These are phyloP conservation scores for Neocrepidodera transversa DNA, from an alignment of 2,888 invertebrate genomes.

Conservation along the genomic window DNA sequence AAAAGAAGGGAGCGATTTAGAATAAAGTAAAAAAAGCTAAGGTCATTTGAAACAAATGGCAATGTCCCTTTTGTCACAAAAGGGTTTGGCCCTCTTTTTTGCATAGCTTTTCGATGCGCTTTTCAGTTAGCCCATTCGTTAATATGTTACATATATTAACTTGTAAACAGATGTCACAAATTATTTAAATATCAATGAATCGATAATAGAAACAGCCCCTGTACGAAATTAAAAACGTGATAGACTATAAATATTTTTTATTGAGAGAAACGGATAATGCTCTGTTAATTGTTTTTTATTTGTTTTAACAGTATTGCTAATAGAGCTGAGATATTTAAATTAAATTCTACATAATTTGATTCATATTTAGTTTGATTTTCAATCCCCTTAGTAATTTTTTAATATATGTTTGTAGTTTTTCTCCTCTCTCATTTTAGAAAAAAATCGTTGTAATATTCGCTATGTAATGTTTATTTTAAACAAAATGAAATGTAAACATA, in stretches of 20 bases:
- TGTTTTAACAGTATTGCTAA: no score
- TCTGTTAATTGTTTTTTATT: no score
- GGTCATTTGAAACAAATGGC: constrained; percentile 49
- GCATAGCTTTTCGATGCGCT: constrained; percentile 52
- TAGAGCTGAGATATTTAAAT: no score
- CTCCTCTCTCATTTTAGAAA: no score
- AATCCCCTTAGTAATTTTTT: no score
- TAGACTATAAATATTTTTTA: constrained; percentile 16
- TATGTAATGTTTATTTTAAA: no score
- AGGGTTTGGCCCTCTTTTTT: constrained; percentile 45
- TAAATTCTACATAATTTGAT: no score
- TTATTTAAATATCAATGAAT: constrained; percentile 46
- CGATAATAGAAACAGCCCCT: constrained; percentile 28
- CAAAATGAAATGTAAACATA: no score
- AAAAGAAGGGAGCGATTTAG: constrained; percentile 30
- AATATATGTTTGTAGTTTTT: no score
- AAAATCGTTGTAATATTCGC: no score
- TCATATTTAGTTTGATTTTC: no score
- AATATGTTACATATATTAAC: constrained; percentile 51
- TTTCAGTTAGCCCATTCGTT: constrained; percentile 42
- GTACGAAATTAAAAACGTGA: constrained; percentile 18
- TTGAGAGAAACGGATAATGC: no score
- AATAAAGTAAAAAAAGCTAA: constrained; percentile 30
- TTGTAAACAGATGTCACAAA: constrained; percentile 56
- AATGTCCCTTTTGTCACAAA: constrained; percentile 41